Conservation (phyloP, 2,888 invertebrate species). For the Apomyelois bistriatella region DNA sequence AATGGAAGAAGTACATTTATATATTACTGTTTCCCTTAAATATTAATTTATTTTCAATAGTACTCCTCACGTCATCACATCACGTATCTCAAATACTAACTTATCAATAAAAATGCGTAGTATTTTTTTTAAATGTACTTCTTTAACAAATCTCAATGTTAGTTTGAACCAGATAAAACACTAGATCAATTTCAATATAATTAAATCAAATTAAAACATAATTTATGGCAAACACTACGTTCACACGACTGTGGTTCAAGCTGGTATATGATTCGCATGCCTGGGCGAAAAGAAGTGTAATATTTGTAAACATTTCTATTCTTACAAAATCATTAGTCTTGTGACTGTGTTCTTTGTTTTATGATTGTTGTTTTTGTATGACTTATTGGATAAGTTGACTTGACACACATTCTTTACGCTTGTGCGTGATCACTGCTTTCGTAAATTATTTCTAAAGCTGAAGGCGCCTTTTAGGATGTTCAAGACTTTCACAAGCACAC, state of each 20-base stretch:
- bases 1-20: conserved; percentile 43
- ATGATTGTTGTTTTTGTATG: conserved; percentile 64
- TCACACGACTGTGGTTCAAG: conserved; percentile 53
- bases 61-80: too few species aligned
- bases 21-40: conserved; percentile 5
- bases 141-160: conserved; percentile 32
- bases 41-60: neutral
- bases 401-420: conserved; percentile 77
- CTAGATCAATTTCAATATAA: too few species aligned
- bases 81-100: too few species aligned
- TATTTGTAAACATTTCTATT: conserved; percentile 39
- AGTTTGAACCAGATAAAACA: conserved; percentile 51
- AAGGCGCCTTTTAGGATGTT: conserved; percentile 1
- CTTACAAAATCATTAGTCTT: conserved; percentile 49
- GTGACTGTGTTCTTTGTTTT: conserved; percentile 63
- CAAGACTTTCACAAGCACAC: conserved; percentile 14
- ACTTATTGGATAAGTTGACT: conserved; percentile 58
- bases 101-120: conserved; percentile 13
- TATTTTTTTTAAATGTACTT: conserved; percentile 44
- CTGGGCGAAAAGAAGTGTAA: conserved; percentile 76
- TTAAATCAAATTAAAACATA: too few species aligned
- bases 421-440: conserved; percentile 77
- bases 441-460: conserved; percentile 36
- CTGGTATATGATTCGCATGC: conserved; percentile 56
- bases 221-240: too few species aligned